Conservation (phyloP, 2,888 invertebrate species). For the Homarus gammarus region DNA sequence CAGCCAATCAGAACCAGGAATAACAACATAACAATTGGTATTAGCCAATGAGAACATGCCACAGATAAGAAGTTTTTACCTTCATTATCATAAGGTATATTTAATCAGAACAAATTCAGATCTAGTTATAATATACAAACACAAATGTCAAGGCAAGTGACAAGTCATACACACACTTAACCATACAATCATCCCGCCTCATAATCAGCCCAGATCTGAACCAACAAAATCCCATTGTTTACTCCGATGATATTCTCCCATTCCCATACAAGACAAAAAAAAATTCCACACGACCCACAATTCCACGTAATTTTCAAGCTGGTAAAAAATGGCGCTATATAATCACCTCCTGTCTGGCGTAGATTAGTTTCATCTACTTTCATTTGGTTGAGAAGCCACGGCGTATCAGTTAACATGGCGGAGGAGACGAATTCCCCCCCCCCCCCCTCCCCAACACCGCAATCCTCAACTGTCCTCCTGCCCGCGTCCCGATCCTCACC, state of each 20-base stretch:
- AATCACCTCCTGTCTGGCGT: conserved; percentile 24
- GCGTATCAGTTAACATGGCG: conserved; percentile 42
- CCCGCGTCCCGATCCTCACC: not conserved
- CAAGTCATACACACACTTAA: too few species aligned
- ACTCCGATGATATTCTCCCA: not conserved
- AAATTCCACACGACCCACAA: conserved; percentile 5
- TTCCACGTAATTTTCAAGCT: not conserved
- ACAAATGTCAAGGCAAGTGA: too few species aligned
- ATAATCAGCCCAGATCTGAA: too few species aligned
- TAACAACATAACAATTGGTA: too few species aligned
- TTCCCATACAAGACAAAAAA: not conserved
- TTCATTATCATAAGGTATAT: too few species aligned
- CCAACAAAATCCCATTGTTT: not conserved
- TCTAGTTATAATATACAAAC: too few species aligned
- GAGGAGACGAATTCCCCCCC: not conserved
- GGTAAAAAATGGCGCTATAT: conserved; percentile 11
- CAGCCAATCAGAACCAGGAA: too few species aligned
- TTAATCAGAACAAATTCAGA: too few species aligned
- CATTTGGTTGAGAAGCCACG: conserved; percentile 42
- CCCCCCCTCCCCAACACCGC: conserved; percentile 17
- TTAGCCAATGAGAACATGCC: too few species aligned
- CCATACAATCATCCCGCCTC: too few species aligned
- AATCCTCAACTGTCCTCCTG: conserved; percentile 19
- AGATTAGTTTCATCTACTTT: conserved; percentile 48
- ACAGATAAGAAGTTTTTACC: too few species aligned